These are phyloP conservation scores for Pelecanus crispus DNA, from an alignment of 2,113 vertebrate genomes.

Conservation along the genomic window DNA sequence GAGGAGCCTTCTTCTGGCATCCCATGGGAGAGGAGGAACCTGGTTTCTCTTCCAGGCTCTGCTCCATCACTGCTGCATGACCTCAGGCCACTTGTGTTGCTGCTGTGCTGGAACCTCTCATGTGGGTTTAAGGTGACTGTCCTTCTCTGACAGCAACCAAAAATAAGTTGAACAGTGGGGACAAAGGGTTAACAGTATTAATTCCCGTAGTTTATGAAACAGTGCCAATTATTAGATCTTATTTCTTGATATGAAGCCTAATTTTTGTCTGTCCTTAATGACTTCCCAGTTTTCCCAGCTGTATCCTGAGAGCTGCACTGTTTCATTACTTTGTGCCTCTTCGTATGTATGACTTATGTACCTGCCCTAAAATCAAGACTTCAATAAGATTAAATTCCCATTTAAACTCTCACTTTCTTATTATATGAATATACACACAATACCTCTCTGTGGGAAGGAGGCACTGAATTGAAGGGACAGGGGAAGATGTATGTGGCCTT, in stretches of 20 bases:
- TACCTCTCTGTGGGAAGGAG: neutral
- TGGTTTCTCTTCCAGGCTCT: neutral
- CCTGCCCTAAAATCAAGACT: conserved; percentile 23
- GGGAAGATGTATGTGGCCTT: neutral
- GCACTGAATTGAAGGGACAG: neutral
- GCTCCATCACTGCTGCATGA: neutral
- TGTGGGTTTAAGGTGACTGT: neutral
- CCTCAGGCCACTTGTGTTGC: neutral
- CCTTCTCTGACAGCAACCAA: neutral
- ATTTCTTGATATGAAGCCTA: conserved; percentile 29
- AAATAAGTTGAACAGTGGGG: neutral
- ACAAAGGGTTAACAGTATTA: neutral
- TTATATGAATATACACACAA: neutral
- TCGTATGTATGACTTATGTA: neutral
- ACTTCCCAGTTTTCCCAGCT: conserved; percentile 25
- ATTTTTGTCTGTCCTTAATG: conserved; percentile 31
- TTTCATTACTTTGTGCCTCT: conserved; percentile 15
- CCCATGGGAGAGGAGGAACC: neutral
- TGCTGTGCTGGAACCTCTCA: neutral
- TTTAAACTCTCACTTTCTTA: neutral
- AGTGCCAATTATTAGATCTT: conserved; percentile 33
- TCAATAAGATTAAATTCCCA: conserved; percentile 1
- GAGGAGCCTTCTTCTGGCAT: neutral
- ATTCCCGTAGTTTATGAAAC: neutral
- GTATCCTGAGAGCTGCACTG: neutral